Evolutionary conservation across 2,113 vertebrate genomes (phyloP).

Genomic region (Salminus brasiliensis): DNA sequence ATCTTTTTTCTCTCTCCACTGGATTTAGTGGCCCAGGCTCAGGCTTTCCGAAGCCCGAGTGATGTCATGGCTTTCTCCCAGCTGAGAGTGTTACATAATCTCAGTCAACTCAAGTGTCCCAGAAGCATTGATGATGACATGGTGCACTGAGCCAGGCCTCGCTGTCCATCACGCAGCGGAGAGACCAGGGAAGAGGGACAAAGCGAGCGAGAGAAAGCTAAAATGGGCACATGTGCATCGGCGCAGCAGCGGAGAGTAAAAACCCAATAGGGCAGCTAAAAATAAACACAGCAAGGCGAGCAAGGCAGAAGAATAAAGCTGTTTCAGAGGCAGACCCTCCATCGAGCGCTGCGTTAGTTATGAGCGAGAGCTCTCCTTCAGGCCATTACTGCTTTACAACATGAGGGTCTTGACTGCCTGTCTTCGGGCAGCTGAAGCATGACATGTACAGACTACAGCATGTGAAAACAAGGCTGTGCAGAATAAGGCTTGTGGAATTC

Average conservation of each 20-base stretch:
- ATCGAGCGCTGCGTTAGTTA: constrained; percentile 39
- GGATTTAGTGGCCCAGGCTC: constrained; percentile 12
- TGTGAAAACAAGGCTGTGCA: constrained; percentile 15
- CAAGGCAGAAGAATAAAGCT: constrained; percentile 44
- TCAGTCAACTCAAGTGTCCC: constrained; percentile 45
- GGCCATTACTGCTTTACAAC: constrained; percentile 17
- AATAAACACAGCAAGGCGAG: constrained; percentile 52
- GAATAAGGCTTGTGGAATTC: constrained; percentile 17
- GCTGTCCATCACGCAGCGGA: constrained; percentile 22
- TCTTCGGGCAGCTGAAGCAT: constrained; percentile 4
- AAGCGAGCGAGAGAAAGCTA: constrained; percentile 15
- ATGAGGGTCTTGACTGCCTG: constrained; percentile 18
- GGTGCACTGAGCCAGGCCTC: constrained; percentile 31
- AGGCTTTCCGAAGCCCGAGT: constrained; percentile 19
- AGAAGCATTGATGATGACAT: constrained; percentile 46
- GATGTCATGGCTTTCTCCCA: constrained; percentile 46
- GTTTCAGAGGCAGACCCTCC: constrained; percentile 36
- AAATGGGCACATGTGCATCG: constrained; percentile 39
- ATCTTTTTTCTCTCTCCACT: constrained; percentile 13
- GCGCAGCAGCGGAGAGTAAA: constrained; percentile 33
- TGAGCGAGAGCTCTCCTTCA: constrained; percentile 22
- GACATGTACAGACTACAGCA: neutral
- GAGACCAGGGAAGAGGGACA: neutral
- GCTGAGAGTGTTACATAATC: constrained; percentile 48
- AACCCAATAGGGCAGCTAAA: constrained; percentile 49